Conservation (phyloP, 1,140 invertebrate genomes). For the Leptopilina clavipes region DNA sequence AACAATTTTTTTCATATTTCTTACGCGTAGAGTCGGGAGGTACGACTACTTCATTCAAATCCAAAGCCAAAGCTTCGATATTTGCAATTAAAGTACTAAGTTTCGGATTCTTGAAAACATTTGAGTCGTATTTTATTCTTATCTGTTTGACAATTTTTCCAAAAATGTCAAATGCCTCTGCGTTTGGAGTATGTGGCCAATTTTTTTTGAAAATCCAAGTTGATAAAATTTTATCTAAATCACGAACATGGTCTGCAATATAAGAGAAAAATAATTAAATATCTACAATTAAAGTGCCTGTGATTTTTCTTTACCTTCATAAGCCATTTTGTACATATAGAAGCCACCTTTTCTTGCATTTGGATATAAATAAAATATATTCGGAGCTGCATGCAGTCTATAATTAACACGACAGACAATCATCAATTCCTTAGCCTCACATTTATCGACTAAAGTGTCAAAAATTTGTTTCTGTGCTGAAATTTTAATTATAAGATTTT, state of each 20-base stretch:
- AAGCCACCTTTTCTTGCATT: constrained; percentile 54
- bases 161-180: constrained; percentile 32
- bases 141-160: constrained; percentile 48
- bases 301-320: constrained; percentile 42
- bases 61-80: constrained; percentile 54
- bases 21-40: constrained; percentile 43
- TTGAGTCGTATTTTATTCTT: constrained; percentile 38
- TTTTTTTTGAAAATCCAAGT: neutral
- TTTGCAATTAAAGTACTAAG: constrained; percentile 41
- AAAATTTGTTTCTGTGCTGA: constrained; percentile 57
- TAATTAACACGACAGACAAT: constrained; percentile 52
- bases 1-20: neutral
- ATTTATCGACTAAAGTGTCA: constrained; percentile 53
- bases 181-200: neutral
- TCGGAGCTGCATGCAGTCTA: constrained; percentile 38
- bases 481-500: neutral
- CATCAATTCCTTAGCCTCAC: constrained; percentile 49
- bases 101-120: constrained; percentile 51
- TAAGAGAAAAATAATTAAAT: neutral
- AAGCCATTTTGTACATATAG: constrained; percentile 59
- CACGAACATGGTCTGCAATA: neutral
- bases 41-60: constrained; percentile 29
- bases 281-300: neutral
- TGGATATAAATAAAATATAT: constrained; percentile 57
- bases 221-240: neutral